phyloP scores from a whole-genome alignment of 2,888 invertebrate genomes.

The Prostheceraeus crozeri region DNA sequence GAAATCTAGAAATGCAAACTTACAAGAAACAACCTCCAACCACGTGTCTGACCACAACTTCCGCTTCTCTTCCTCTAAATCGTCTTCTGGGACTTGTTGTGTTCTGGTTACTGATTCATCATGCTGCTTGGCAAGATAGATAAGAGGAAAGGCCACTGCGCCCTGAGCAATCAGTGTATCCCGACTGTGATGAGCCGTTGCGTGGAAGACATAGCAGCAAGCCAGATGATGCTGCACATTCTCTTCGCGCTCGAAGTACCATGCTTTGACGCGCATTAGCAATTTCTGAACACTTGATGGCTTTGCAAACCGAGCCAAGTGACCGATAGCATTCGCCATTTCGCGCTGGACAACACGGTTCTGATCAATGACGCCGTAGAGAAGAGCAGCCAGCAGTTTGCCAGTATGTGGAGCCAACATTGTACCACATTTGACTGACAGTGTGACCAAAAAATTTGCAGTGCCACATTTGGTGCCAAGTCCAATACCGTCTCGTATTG shows the following conservation, averaged over 20 bases:
- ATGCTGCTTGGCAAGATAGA: slow-evolving; percentile 68
- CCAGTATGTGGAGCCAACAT: slow-evolving; percentile 51
- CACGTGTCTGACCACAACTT: no score
- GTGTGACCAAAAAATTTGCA: slow-evolving; percentile 35
- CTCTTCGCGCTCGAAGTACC: slow-evolving; percentile 67
- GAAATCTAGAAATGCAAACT: no score
- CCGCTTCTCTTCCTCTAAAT: no score
- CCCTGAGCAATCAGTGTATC: slow-evolving; percentile 73
- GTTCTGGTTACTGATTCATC: no score
- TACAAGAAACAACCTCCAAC: no score
- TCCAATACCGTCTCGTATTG: slow-evolving; percentile 71
- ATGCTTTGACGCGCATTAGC: slow-evolving; percentile 62
- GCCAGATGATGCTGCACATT: slow-evolving; percentile 62
- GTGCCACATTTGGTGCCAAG: slow-evolving; percentile 67
- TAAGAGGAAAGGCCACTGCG: slow-evolving; percentile 69
- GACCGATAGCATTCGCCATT: slow-evolving; percentile 74
- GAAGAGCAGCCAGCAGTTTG: slow-evolving; percentile 64
- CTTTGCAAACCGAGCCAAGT: slow-evolving; percentile 71
- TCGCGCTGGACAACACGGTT: slow-evolving; percentile 75
- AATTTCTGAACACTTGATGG: slow-evolving; percentile 66
- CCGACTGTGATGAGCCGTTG: slow-evolving; percentile 70
- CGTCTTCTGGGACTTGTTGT: no score
- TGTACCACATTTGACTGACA: slow-evolving; percentile 33
- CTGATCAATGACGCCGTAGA: slow-evolving; percentile 73
- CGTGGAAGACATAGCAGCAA: slow-evolving; percentile 63